A percentile compares a stretch with the other conserved stretches of the same genome.
These are phyloP conservation scores for Cheilosia urbana DNA, from an alignment of 2,888 invertebrate genomes.

Conservation along the genomic window DNA sequence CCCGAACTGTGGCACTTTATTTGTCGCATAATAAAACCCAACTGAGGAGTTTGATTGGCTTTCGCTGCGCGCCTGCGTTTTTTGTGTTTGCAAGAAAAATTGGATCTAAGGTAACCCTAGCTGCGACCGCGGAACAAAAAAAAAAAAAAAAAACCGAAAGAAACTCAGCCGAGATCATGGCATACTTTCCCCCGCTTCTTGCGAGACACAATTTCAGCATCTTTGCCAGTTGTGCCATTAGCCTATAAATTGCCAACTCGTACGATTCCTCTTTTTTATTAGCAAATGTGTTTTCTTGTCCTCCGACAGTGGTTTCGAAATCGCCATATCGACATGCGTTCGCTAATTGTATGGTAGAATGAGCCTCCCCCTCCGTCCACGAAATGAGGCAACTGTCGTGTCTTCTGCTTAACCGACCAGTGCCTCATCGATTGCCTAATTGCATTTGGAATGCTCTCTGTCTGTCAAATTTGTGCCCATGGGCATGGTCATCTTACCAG, in stretches of 20 bases:
- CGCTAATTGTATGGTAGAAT: constrained; percentile 61
- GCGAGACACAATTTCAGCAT: constrained; percentile 38
- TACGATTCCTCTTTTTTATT: constrained; percentile 29
- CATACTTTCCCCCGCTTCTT: constrained; percentile 60
- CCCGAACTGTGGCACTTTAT: constrained; percentile 42
- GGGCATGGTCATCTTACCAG: constrained; percentile 59
- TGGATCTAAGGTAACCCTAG: constrained; percentile 34
- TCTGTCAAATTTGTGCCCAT: constrained; percentile 12
- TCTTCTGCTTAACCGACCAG: constrained; percentile 30
- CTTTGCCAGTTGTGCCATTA: constrained; percentile 39
- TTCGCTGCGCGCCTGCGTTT: constrained; percentile 36
- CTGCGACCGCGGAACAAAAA: constrained; percentile 4
- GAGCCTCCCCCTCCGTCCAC: constrained; percentile 12
- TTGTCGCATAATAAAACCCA: neutral
- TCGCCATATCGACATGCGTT: constrained; percentile 18
- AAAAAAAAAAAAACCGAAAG: constrained; percentile 16
- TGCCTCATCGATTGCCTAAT: constrained; percentile 39
- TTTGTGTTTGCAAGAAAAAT: constrained; percentile 34
- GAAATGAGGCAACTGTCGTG: constrained; percentile 32
- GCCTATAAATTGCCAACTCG: constrained; percentile 46
- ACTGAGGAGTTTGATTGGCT: constrained; percentile 49
- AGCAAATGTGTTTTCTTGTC: constrained; percentile 18
- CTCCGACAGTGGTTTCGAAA: neutral
- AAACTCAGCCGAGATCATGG: constrained; percentile 59
- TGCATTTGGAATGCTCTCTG: constrained; percentile 9